Evolutionary conservation across 2,888 invertebrate species (phyloP), one percentile per base, ranked within the genome.

Genomic region (Drosophila nr. perissopoda): DNA sequence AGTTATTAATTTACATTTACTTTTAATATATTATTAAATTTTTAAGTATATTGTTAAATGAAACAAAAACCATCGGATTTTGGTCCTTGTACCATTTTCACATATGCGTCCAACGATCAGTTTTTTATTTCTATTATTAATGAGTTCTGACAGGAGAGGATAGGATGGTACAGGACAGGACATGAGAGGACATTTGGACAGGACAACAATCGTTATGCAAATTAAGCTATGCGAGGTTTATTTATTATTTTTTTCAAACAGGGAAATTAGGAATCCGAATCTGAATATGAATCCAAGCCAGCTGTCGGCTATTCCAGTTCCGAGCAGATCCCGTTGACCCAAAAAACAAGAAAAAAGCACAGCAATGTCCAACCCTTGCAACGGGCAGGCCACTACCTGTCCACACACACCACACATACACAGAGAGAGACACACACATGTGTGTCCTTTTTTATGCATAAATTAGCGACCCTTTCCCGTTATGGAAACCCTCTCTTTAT

Each of bases 341-440:
- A 45, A 45, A 45, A 38, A 40, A 53, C 57, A 54, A 40, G 57
- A 65, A 61, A 70, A 31, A 69, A 68, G 31, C 34, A 69, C 82
- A 78, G 85, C 78, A 80, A 59, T 83, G 74, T 66, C 60, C 66
- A 70, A 79, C 74, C 87, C 74, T 80, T 77, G 54, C 21, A 27
- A 25, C 25, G 25, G 45, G 8, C 16, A 25, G 53, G 49, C 56
- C 52, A 27, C 53, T 78, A 70, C 76, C 59, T 76, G 76, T 73
- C 62, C 65, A 73, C 54, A 61, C 45, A 61, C 27, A 48, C 10
- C 54, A 72, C 54, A 61, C 25, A 45, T 16, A 16, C 8, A 48
- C 18, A 10, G 42, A 33, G 33, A 10, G 2, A 10, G 33, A 10
- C n/a, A 57, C 25, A 56, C 33, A 42, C 48, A 61, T 64, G 31